Evolutionary conservation across 2,888 invertebrate genomes (phyloP).

Genomic region (Andrena haemorrhoa): DNA sequence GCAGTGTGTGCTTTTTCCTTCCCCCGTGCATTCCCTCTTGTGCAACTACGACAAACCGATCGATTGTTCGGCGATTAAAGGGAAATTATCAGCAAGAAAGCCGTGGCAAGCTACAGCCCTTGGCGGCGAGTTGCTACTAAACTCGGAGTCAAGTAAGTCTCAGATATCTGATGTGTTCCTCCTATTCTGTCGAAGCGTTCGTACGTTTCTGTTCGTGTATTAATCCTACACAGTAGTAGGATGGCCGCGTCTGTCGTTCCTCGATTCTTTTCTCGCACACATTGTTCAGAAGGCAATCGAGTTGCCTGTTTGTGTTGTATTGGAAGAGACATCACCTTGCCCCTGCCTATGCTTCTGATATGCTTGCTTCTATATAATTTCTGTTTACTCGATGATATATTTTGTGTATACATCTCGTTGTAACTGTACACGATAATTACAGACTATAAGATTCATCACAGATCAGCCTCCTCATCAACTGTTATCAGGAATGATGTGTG

Average conservation of each 20-base stretch:
- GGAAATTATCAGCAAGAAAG: constrained; percentile 89
- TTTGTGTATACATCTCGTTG: constrained; percentile 53
- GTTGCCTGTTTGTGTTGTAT: constrained; percentile 59
- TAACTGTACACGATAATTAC: constrained; percentile 40
- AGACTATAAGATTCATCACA: constrained; percentile 34
- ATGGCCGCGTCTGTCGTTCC: constrained; percentile 66
- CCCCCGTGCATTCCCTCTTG: constrained; percentile 83
- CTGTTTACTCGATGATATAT: constrained; percentile 57
- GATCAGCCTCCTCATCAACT: constrained; percentile 16
- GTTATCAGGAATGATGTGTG: constrained; percentile 44
- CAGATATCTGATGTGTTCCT: constrained; percentile 83
- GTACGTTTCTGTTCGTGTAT: constrained; percentile 76
- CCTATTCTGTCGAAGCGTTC: constrained; percentile 78
- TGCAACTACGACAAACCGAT: constrained; percentile 82
- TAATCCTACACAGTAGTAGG: constrained; percentile 71
- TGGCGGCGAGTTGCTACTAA: constrained; percentile 97
- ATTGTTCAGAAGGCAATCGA: constrained; percentile 58
- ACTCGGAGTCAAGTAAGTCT: constrained; percentile 97
- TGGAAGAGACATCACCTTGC: constrained; percentile 65
- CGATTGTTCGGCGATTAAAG: constrained; percentile 81
- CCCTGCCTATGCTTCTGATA: constrained; percentile 78
- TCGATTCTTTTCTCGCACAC: constrained; percentile 67
- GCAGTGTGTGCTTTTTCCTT: constrained; percentile 84
- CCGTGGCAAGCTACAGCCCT: constrained; percentile 93
- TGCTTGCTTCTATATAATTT: constrained; percentile 79